Base-by-base conservation (phyloP, 2,113 vertebrate species). In the Corythornis madagascariensis region DNA sequence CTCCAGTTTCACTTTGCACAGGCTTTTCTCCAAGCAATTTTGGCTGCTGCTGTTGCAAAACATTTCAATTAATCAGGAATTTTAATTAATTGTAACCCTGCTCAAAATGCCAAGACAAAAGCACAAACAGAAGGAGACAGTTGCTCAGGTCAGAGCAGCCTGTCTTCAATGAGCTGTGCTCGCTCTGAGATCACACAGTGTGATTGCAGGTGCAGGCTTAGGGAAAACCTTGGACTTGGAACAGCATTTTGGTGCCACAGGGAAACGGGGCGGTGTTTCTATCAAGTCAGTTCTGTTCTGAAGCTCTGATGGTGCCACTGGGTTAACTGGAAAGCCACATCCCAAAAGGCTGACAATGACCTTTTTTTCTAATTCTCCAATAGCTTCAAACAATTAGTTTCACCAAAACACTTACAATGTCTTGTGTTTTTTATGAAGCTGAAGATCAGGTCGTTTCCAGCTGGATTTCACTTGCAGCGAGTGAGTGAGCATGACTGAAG, bases 51-150 rank as follows among this genome's bases (percentile, higher is more conserved):
- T 77, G 89, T 89, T 61, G 47, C 47, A 47, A 93, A 91, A 85
- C 79, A 83, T 50, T 91, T 89, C 93, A 94, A 94, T 95, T 93
- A 91, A 93, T 78, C 28, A 31, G 42, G 66, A 88, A 90, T 93
- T 93, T 93, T 92, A 94, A 92, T 93, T 91, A 93, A 95, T 84
- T 78, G 81, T 90, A 76, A 75, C 83, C 83, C 91, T 57, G 71
- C 70, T 92, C 86, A 90, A 94, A 90, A 92, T 53, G 70, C 52
- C 59, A 52, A 84, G 74, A 28, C 31, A 35, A 81, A 63, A 67
- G 35, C 64, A 45, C 31, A 64, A 60, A 42, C 64, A 13, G 6
- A 45, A 52, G n/a, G 57, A 86, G 80, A 6, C 35, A 16, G 56
- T 87, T 69, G 72, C 82, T 83, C 33, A 79, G 74, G 89, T 88